Evolutionary conservation across 2,888 invertebrate genomes (phyloP), one percentile per base, ranked within the genome.

Genomic region (Hymenopus coronatus): DNA sequence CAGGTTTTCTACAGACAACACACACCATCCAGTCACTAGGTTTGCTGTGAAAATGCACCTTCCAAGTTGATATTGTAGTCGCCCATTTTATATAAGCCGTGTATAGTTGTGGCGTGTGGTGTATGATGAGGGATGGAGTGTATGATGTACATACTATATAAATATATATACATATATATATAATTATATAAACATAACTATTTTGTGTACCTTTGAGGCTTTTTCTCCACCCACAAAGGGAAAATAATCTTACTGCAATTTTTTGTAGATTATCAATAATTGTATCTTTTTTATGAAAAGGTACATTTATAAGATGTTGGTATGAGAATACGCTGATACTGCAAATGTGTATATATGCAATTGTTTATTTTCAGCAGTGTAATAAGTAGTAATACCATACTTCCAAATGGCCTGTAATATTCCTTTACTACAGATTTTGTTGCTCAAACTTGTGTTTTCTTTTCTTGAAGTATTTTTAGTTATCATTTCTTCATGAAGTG

Each of bases 371-470:
- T 82, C 82, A 82, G 87, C 30, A 28, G 54, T 54, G 54, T 85
- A 27, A 54, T 85, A 27, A 85, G 33, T 25, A 40, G 27, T 40
- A n/a, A 33, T 40, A 85, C 46, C 85, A 28, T 28, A 25, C 82
- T 40, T 87, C 87, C 87, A 82, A 15, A 87, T 87, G 87, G 87
- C 87, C 87, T 87, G 87, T 87, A 87, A 87, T 87, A 87, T 33
- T 87, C 82, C 87, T 82, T 81, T 82, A 33, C 81, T 30, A 54
- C 40, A 7, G 85, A 2, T 86, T 70, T 40, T 81, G 81, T 28
- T 87, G 82, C 82, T 87, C 87, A 87, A 87, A 33, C 28, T 33
- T 81, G 25, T 30, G 82, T 87, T 87, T 30, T 25, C 27, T 87
- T 82, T 82, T 70, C 70, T 30, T 86, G 70, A 28, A 28, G 25